Evolutionary conservation across 2,113 vertebrate genomes (phyloP).

Genomic region (Xyrauchen texanus): DNA sequence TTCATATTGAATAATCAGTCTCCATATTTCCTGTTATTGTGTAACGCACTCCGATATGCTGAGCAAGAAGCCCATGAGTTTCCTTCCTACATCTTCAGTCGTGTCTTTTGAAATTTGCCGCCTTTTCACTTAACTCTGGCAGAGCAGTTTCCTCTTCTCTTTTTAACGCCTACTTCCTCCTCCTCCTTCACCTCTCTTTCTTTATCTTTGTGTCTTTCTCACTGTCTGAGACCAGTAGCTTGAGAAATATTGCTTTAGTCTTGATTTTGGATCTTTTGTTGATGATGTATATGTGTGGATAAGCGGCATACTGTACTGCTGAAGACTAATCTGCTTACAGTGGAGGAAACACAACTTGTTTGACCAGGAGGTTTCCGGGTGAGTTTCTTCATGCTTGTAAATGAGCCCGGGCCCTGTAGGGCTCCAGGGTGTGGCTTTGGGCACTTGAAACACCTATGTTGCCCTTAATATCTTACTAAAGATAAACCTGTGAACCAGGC

Average conservation of each 20-base stretch:
- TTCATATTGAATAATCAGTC: neutral
- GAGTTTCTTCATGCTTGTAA: constrained; percentile 57
- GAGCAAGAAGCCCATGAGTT: neutral
- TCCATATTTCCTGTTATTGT: constrained; percentile 9
- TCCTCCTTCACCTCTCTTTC: constrained; percentile 57
- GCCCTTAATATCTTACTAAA: constrained; percentile 7
- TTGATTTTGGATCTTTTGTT: constrained; percentile 9
- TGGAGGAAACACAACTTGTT: constrained; percentile 27
- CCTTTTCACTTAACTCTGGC: constrained; percentile 51
- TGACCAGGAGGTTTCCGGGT: constrained; percentile 62
- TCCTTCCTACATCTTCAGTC: constrained; percentile 3
- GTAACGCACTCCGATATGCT: neutral
- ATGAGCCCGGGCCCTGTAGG: constrained; percentile 56
- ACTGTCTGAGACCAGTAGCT: neutral
- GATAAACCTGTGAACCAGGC: neutral
- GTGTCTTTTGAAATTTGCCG: constrained; percentile 67
- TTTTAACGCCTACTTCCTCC: constrained; percentile 77
- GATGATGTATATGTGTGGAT: constrained; percentile 24
- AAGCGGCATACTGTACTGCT: constrained; percentile 20
- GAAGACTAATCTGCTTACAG: constrained; percentile 32
- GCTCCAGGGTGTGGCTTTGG: constrained; percentile 66
- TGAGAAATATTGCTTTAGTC: constrained; percentile 5
- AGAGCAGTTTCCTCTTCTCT: constrained; percentile 72
- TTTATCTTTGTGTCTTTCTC: constrained; percentile 53
- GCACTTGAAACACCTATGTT: neutral